Evolutionary conservation across 1,140 invertebrate species (phyloP).

Genomic region (Anagrus nilaparvatae): DNA sequence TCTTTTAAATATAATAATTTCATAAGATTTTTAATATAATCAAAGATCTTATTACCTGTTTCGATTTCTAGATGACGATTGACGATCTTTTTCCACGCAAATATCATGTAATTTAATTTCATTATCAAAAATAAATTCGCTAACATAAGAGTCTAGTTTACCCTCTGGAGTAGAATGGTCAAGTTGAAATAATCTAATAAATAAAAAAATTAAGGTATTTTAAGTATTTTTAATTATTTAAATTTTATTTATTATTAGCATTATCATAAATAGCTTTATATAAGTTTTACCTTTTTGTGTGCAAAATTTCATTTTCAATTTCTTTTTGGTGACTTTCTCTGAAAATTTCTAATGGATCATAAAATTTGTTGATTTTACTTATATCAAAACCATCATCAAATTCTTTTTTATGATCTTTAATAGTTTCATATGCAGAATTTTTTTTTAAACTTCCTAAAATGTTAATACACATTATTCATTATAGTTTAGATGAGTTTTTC

Average conservation of each 20-base stretch:
- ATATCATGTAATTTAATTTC: slow-evolving; percentile 23
- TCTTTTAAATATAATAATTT: neutral
- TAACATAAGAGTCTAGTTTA: slow-evolving; percentile 25
- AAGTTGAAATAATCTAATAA: no score
- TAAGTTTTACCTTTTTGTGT: no score
- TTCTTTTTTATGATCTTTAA: slow-evolving; percentile 23
- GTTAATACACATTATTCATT: neutral
- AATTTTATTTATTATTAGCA: no score
- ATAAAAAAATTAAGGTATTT: no score
- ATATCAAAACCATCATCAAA: slow-evolving; percentile 26
- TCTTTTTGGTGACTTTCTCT: slow-evolving; percentile 31
- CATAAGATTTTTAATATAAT: neutral
- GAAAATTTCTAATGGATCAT: slow-evolving; percentile 34
- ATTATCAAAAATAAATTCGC: slow-evolving; percentile 25
- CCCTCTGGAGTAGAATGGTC: no score
- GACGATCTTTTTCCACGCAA: slow-evolving; percentile 30
- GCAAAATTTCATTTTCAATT: no score
- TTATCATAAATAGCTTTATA: no score
- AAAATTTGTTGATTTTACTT: slow-evolving; percentile 24
- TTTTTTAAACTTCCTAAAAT: slow-evolving; percentile 26
- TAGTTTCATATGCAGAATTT: slow-evolving; percentile 17
- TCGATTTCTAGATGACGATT: slow-evolving; percentile 17
- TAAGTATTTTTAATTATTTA: no score
- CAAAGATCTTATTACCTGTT: slow-evolving; percentile 17
- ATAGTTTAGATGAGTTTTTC: slow-evolving; percentile 3